Percentiles rank a stretch among this genome's conserved stretches.
Conservation (phyloP, 2,113 vertebrate genomes). For the Opisthocomus hoazin region DNA sequence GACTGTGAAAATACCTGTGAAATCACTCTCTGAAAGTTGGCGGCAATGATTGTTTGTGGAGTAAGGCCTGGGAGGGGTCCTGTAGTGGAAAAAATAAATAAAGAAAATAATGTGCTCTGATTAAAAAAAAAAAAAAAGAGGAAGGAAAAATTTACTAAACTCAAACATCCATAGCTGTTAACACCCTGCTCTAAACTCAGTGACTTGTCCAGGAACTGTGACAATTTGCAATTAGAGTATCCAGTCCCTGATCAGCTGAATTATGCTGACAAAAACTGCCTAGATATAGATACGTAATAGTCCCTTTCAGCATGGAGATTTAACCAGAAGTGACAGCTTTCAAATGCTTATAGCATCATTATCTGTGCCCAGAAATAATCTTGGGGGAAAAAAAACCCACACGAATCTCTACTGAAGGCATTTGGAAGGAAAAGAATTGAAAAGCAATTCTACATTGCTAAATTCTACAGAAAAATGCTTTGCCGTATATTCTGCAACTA, state of each 20-base stretch:
- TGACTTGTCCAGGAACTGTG: background rate
- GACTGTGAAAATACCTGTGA: background rate
- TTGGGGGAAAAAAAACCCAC: background rate
- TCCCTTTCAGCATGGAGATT: background rate
- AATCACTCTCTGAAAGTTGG: background rate
- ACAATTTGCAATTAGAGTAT: background rate
- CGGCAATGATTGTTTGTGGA: background rate
- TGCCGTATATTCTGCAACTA: background rate
- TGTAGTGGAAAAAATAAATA: background rate
- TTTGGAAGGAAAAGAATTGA: background rate
- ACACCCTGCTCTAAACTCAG: background rate
- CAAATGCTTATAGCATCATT: background rate
- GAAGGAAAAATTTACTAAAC: background rate
- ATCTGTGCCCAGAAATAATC: conserved; percentile 5
- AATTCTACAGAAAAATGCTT: background rate
- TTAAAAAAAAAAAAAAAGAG: background rate
- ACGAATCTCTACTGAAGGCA: background rate
- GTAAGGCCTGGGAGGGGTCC: background rate
- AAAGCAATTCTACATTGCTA: background rate
- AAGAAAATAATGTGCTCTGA: background rate
- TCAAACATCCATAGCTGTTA: background rate
- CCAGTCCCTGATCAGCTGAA: background rate
- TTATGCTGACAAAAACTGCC: background rate
- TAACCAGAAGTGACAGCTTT: conserved; percentile 20
- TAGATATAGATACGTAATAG: background rate